These are phyloP conservation scores for Leptopilina myrica DNA, from an alignment of 2,888 invertebrate genomes.

Conservation along the genomic window DNA sequence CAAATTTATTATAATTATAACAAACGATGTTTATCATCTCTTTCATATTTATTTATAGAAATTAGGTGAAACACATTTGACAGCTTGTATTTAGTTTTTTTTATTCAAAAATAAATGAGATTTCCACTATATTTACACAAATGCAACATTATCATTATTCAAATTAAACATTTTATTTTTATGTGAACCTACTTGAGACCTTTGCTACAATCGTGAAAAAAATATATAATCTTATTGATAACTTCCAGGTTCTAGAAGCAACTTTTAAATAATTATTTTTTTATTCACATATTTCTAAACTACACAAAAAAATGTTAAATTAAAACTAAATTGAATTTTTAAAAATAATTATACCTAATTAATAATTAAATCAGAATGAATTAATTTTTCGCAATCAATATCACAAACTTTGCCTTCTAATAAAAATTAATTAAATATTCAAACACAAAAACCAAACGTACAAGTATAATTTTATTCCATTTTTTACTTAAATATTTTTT, in stretches of 20 bases:
- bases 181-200: neutral
- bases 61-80: neutral
- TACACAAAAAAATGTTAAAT: too few species aligned
- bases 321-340: too few species aligned
- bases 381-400: too few species aligned
- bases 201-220: neutral
- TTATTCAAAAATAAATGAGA: neutral
- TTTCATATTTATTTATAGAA: neutral
- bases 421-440: too few species aligned
- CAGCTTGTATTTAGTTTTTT: neutral
- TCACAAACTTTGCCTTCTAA: too few species aligned
- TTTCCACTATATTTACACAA: neutral
- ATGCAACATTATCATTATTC: neutral
- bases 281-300: too few species aligned
- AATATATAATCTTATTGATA: neutral
- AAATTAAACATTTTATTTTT: slow-evolving; percentile 2
- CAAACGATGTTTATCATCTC: neutral
- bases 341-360: too few species aligned
- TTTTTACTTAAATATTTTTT: neutral
- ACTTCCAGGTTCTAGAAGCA: neutral
- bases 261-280: neutral
- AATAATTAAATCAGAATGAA: too few species aligned
- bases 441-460: too few species aligned
- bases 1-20: too few species aligned
- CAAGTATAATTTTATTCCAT: too few species aligned